Evolutionary conservation across 2,888 invertebrate species (phyloP).

Genomic region (Sinopyrophorus schimmeli): DNA sequence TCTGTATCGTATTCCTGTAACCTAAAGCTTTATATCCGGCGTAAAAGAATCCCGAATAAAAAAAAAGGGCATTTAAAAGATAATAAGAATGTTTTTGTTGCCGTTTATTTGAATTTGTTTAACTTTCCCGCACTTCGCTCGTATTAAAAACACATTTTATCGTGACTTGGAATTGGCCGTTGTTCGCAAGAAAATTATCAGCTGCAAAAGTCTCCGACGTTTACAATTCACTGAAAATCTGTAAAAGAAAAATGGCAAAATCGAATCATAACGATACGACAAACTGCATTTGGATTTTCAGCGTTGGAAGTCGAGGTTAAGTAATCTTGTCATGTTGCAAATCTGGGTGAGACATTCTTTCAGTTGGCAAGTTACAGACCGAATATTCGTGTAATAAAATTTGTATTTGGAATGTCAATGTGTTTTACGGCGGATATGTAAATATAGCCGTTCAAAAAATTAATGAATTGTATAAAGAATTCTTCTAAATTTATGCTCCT

Average conservation of each 20-base stretch:
- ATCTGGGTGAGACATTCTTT: conserved; percentile 23
- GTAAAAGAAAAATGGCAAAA: conserved; percentile 17
- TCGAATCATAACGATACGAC: conserved; percentile 17
- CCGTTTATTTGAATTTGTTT: conserved; percentile 16
- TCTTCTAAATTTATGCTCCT: too few species aligned
- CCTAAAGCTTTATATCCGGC: conserved; percentile 28
- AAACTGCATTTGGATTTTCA: conserved; percentile 19
- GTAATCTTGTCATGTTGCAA: conserved; percentile 23
- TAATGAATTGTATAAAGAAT: too few species aligned
- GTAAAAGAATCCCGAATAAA: conserved; percentile 29
- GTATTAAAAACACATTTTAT: not conserved
- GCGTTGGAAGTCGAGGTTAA: conserved; percentile 21
- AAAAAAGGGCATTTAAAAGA: conserved; percentile 29
- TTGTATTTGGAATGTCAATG: too few species aligned
- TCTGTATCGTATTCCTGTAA: conserved; percentile 24
- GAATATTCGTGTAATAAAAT: too few species aligned
- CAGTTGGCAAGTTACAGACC: conserved; percentile 16
- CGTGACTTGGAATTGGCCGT: too few species aligned
- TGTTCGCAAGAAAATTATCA: too few species aligned
- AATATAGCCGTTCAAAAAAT: too few species aligned
- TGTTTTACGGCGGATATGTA: too few species aligned
- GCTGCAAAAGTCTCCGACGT: not conserved
- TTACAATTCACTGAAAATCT: too few species aligned
- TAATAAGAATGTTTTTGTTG: conserved; percentile 30
- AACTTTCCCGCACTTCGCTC: too few species aligned